Evolutionary conservation across 2,113 vertebrate genomes (phyloP), one percentile per base, ranked within the genome.

Genomic region (Tyto alba): DNA sequence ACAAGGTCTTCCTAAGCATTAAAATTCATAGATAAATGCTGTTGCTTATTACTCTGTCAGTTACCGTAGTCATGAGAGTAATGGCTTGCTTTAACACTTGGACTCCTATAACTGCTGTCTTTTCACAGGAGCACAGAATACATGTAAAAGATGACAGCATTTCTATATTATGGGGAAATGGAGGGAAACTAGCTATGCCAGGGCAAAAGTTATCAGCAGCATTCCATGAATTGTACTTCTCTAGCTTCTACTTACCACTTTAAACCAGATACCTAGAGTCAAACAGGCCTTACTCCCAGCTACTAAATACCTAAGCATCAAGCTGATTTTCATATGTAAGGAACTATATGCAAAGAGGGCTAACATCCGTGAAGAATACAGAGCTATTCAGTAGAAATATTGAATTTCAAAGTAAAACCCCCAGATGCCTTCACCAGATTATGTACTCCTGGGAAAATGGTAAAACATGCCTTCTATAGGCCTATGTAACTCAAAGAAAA

Each of bases 1-100:
- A 80, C 57, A 90, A 92, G 34, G 80, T 83, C n/a, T 15, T 69
- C 41, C 63, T 86, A 41, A 85, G 69, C 82, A 96, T 82, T 95
- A 94, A 93, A 94, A 84, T 84, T 88, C 79, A 87, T 53, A 93
- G 86, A 95, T 34, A 94, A 88, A 95, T 52, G 43, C 32, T 57
- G 34, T 36, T 80, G 72, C 93, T 90, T 90, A 87, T 89, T 90
- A 60, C 36, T 78, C 64, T 92, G 47, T 7, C 69, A 36, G n/a
- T 87, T 84, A 78, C 43, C 72, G 30, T 21, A 69, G 69, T 32
- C 78, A 64, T 20, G 50, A 85, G 88, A 89, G 50, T 66, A 89
- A 92, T 55, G 85, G 32, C 36, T 84, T 88, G 32, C 86, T 74
- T 83, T 75, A 87, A 72, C 34, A 74, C 18, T 48, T 75, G 25